Conservation (phyloP, 2,113 vertebrate species). For the Eublepharis macularius region DNA sequence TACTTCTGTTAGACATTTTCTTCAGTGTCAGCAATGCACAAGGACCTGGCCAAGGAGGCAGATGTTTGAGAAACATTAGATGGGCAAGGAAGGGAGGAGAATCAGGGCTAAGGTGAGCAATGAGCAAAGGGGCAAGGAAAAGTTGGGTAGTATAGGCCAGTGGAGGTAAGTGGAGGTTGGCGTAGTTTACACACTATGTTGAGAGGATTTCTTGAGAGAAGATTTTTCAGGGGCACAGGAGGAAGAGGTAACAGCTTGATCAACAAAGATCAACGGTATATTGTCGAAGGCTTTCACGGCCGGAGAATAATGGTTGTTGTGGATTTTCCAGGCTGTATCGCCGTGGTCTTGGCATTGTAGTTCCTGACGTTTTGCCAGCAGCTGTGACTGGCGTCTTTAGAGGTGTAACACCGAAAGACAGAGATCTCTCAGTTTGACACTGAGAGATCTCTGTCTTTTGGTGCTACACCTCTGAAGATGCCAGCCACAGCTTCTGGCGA, state of each 20-base stretch:
- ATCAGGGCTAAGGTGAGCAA: not conserved
- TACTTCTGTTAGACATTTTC: not conserved
- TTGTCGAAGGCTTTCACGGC: too few relatives aligned
- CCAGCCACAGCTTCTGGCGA: too few relatives aligned
- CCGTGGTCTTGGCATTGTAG: too few relatives aligned
- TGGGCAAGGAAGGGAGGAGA: not conserved
- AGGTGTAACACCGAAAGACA: too few relatives aligned
- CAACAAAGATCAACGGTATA: too few relatives aligned
- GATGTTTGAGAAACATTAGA: not conserved
- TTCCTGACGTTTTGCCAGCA: too few relatives aligned
- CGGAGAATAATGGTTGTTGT: too few relatives aligned
- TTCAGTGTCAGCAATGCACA: not conserved
- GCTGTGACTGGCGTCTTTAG: too few relatives aligned
- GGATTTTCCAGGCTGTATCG: too few relatives aligned
- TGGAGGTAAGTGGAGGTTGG: not conserved
- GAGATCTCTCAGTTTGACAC: too few relatives aligned
- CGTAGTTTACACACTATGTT: not conserved
- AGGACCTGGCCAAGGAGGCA: not conserved
- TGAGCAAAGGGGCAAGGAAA: not conserved
- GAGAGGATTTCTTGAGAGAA: not conserved
- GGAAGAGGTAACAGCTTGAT: not conserved
- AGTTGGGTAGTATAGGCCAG: not conserved
- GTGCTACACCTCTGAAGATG: too few relatives aligned
- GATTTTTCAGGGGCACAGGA: not conserved
- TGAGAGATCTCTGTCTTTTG: too few relatives aligned